Conservation (phyloP, 2,797 vertebrate genomes). For the Merluccius polli region DNA sequence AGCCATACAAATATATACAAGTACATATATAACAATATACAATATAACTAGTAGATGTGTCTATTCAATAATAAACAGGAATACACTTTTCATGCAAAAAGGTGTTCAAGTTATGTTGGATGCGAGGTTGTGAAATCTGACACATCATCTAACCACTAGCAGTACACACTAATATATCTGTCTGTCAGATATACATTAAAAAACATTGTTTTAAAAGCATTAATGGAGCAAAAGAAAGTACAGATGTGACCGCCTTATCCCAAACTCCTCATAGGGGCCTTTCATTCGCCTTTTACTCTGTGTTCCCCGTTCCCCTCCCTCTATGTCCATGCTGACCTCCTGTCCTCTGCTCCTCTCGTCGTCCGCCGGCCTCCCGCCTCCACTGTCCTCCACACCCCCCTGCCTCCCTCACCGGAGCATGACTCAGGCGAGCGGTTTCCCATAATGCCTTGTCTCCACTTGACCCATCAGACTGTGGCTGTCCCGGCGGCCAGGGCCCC, state of each 20-base stretch:
- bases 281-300: not conserved
- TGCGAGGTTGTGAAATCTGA: too few species aligned
- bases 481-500: conserved; percentile 81
- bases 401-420: conserved; percentile 43
- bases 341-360: not conserved
- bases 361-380: not conserved
- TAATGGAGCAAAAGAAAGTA: not conserved
- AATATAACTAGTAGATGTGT: too few species aligned
- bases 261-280: not conserved
- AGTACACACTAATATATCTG: not conserved
- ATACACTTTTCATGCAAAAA: too few species aligned
- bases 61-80: too few species aligned
- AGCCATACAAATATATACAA: too few species aligned
- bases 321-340: not conserved
- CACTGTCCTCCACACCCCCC: not conserved
- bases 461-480: conserved; percentile 84
- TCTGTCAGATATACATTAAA: not conserved
- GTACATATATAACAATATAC: too few species aligned
- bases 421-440: conserved; percentile 65
- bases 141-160: too few species aligned
- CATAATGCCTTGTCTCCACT: conserved; percentile 84
- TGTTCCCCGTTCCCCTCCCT: not conserved
- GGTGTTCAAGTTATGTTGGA: too few species aligned
- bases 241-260: not conserved
- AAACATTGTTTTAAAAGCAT: not conserved